Percentiles rank a stretch among this genome's conserved stretches.
Conservation (phyloP, 2,797 vertebrate genomes). For the Malacoctenus gilli region DNA sequence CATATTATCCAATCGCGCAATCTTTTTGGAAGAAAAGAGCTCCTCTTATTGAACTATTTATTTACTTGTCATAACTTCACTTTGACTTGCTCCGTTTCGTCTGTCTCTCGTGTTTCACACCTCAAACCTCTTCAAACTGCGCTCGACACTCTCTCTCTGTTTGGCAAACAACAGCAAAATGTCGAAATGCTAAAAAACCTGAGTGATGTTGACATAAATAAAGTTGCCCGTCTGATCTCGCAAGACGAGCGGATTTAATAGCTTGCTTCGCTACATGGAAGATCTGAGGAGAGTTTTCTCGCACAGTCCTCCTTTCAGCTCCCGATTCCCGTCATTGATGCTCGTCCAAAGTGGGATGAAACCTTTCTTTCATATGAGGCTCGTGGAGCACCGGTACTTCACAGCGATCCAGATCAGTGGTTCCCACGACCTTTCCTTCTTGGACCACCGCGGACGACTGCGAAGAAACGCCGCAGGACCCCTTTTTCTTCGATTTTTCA, state of each 20-base stretch:
- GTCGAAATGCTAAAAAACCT: constrained; percentile 59
- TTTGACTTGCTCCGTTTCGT: constrained; percentile 22
- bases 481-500: no score
- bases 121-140: constrained; percentile 35
- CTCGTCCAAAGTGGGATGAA: constrained; percentile 3
- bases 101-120: constrained; percentile 23
- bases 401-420: neutral
- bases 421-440: no score
- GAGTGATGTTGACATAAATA: constrained; percentile 65
- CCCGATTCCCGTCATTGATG: constrained; percentile 20
- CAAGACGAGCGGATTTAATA: constrained; percentile 62
- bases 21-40: constrained; percentile 9
- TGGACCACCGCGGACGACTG: no score
- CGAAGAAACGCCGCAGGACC: no score
- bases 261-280: constrained; percentile 33
- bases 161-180: constrained; percentile 66
- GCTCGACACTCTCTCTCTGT: constrained; percentile 29
- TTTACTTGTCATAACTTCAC: constrained; percentile 22
- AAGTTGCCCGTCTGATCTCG: constrained; percentile 56
- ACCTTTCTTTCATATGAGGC: neutral
- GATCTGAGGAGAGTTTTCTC: constrained; percentile 26
- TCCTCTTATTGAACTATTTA: constrained; percentile 4
- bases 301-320: constrained; percentile 5
- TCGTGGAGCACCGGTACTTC: neutral
- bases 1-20: neutral